phyloP scores from a whole-genome alignment of 2,888 invertebrate species.

The Pseudoips prasinana region DNA sequence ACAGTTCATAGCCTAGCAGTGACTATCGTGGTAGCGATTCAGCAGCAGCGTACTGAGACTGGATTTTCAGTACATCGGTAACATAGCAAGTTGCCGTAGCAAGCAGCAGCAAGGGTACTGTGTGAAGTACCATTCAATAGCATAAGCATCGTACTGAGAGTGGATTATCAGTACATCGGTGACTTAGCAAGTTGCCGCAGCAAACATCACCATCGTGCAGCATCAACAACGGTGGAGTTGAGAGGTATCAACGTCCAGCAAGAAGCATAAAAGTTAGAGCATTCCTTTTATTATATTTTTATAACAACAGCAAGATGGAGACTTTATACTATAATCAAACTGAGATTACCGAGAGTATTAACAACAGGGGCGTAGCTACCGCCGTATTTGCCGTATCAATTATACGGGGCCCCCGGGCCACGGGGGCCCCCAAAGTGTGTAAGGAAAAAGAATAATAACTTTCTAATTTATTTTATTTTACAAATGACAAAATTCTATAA shows the following conservation, averaged over 20 bases:
- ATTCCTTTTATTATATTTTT: neutral
- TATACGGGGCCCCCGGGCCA: too few relatives aligned
- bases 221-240: neutral
- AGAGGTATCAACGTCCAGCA: neutral
- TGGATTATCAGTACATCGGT: too few relatives aligned
- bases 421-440: too few relatives aligned
- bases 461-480: too few relatives aligned
- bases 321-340: conserved; percentile 1
- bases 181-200: too few relatives aligned
- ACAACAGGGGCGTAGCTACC: too few relatives aligned
- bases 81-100: neutral
- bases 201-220: neutral
- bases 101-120: neutral
- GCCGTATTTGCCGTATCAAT: too few relatives aligned
- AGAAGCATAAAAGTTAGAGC: neutral
- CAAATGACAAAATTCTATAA: too few relatives aligned
- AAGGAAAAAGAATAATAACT: too few relatives aligned
- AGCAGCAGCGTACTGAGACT: neutral
- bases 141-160: too few relatives aligned
- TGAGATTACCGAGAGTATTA: conserved; percentile 1
- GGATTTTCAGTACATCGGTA: neutral
- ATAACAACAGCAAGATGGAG: conserved; percentile 1
- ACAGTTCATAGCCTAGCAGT: neutral
- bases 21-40: neutral
- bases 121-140: neutral